Evolutionary conservation across 2,888 invertebrate species (phyloP).

Genomic region (Psylliodes chrysocephalus): DNA sequence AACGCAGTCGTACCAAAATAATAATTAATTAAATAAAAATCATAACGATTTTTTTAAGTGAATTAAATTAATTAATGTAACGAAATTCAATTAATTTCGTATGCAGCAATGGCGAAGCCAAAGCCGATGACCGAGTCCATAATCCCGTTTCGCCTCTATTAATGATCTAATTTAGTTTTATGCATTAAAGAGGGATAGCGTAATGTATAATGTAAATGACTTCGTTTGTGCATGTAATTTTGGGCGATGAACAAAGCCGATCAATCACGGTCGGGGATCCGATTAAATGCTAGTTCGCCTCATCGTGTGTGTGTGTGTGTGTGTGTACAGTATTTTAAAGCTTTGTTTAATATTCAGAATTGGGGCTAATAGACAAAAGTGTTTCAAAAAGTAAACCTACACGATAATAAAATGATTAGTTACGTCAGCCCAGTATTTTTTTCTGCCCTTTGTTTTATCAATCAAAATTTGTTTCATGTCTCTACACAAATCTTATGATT

Average conservation of each 20-base stretch:
- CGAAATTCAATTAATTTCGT: not conserved
- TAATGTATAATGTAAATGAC: slow-evolving; percentile 29
- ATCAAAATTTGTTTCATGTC: no score
- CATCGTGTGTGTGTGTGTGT: not conserved
- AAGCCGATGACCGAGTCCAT: not conserved
- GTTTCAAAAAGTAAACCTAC: no score
- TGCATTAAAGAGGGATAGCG: slow-evolving; percentile 14
- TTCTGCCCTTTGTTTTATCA: no score
- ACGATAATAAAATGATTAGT: no score
- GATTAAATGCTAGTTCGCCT: slow-evolving; percentile 40
- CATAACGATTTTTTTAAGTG: no score
- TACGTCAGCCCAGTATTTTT: no score
- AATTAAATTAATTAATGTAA: slow-evolving; percentile 4
- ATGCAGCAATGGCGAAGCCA: not conserved
- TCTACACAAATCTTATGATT: no score
- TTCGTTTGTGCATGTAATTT: slow-evolving; percentile 38
- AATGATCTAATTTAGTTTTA: slow-evolving; percentile 22
- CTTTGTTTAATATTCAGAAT: not conserved
- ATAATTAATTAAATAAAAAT: no score
- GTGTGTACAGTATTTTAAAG: not conserved
- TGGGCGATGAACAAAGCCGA: slow-evolving; percentile 33
- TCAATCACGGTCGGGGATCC: slow-evolving; percentile 44
- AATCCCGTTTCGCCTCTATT: slow-evolving; percentile 12
- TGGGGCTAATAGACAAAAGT: not conserved
- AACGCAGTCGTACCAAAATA: no score